Base-by-base conservation (phyloP, 2,888 invertebrate species). In the Brenthis daphne region DNA sequence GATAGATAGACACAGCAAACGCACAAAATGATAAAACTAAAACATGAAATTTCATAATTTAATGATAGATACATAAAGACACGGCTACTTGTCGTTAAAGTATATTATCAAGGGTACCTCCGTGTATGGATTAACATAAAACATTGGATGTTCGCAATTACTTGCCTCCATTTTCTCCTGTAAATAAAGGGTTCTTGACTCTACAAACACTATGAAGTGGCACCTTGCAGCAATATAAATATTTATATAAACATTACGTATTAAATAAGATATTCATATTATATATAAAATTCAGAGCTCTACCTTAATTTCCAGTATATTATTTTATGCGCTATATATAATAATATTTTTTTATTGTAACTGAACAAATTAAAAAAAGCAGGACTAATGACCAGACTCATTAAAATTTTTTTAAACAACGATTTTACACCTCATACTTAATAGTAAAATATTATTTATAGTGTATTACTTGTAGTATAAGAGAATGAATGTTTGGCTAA, bases 121-220 rank as follows among this genome's bases (percentile, higher is more conserved):
- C 55, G n/a, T 61, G 51, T 67, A 67, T 57, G 60, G 56, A 71
- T 71, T 64, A 71, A 67, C 71, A 73, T 65, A 73, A 61, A 64
- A 72, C 71, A 69, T 66, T 69, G 71, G 56, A 69, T 67, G 67
- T 66, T 71, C 53, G 70, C 65, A 72, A 72, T 72, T 68, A 71
- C 51, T 50, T 57, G 51, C 55, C 48, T 68, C 61, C 66, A 73
- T 74, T 73, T 74, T 74, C 71, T 66, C 74, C 65, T 57, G 73
- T 65, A 74, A 74, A 74, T 71, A 74, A 71, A 67, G 69, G 74
- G 73, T 74, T 71, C 67, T 74, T 73, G 74, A 73, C 74, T 69
- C 60, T 53, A 74, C 67, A 65, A 74, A 67, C 68, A 73, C 73
- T 73, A 73, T 66, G 68, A 61, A 66, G 73, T 68, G 57, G 57